Conservation (phyloP, 2,888 invertebrate genomes). For the Steromphala cineraria region DNA sequence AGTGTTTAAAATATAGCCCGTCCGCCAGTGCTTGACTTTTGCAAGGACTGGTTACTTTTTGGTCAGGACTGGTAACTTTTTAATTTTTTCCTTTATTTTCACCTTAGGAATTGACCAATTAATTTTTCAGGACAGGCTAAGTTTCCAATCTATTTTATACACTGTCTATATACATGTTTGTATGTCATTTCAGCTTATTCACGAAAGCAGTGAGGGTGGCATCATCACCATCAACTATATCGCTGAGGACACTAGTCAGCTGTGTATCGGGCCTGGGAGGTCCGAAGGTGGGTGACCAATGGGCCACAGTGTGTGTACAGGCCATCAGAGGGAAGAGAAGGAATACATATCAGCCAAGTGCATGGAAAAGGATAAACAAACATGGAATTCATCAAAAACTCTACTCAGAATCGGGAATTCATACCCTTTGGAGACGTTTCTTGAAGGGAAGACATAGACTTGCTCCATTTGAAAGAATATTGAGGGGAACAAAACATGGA, state of each 20-base stretch:
- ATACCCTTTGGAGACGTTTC: conserved; percentile 54
- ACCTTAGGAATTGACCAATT: no score
- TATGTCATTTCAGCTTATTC: no score
- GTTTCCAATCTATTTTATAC: no score
- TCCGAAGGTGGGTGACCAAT: background rate
- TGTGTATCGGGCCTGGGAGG: no score
- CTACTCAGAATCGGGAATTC: conserved; percentile 42
- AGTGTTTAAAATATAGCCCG: no score
- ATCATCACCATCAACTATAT: background rate
- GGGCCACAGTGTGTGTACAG: conserved; percentile 24
- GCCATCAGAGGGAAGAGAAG: conserved; percentile 25
- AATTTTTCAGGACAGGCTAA: no score
- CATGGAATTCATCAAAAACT: conserved; percentile 59
- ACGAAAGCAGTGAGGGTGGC: background rate
- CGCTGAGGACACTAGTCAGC: no score
- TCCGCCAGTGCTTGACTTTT: no score
- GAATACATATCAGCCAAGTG: conserved; percentile 49
- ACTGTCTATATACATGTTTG: no score
- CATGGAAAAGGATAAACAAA: conserved; percentile 60
- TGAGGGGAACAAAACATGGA: conserved; percentile 35
- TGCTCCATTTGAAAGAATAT: conserved; percentile 54
- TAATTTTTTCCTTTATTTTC: no score
- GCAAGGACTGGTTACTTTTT: no score
- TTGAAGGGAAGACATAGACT: conserved; percentile 53
- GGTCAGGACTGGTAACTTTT: no score